A percentile compares a stretch with the other conserved stretches of the same genome.
Evolutionary conservation across 2,113 vertebrate genomes (phyloP).

Genomic region (Aphelocoma coerulescens): DNA sequence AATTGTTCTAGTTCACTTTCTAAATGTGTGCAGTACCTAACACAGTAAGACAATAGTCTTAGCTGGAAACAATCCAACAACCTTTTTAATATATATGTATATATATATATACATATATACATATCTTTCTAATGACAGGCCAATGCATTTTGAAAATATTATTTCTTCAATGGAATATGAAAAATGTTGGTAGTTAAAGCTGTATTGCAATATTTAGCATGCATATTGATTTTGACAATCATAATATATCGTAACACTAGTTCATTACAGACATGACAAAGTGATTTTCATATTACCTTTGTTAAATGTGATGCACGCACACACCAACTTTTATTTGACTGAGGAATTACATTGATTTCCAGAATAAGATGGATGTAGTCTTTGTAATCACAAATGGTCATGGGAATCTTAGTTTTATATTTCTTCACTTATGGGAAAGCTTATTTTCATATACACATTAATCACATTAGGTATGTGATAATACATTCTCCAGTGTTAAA

Average conservation of each 20-base stretch:
- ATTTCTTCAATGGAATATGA: not conserved
- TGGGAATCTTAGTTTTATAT: not conserved
- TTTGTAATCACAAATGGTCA: not conserved
- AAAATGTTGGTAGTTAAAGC: not conserved
- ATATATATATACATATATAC: not conserved
- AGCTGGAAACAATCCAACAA: not conserved
- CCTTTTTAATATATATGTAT: not conserved
- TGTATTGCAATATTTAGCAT: not conserved
- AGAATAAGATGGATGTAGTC: slow-evolving; percentile 2
- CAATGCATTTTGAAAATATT: not conserved
- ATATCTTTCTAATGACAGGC: not conserved
- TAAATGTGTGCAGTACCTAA: not conserved
- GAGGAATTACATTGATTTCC: slow-evolving; percentile 13
- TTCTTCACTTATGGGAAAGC: slow-evolving; percentile 24
- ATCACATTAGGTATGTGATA: slow-evolving; percentile 16
- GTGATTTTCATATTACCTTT: slow-evolving; percentile 1
- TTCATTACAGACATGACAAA: not conserved
- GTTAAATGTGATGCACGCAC: not conserved
- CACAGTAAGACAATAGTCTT: not conserved
- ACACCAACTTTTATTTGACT: slow-evolving; percentile 4
- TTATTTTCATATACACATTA: slow-evolving; percentile 26
- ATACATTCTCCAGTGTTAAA: not conserved
- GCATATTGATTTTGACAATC: slow-evolving; percentile 1
- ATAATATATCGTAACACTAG: not conserved
- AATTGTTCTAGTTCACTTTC: not conserved